Evolutionary conservation across 2,888 invertebrate genomes (phyloP), one percentile per base, ranked within the genome.

Genomic region (Microplitis manilae): DNA sequence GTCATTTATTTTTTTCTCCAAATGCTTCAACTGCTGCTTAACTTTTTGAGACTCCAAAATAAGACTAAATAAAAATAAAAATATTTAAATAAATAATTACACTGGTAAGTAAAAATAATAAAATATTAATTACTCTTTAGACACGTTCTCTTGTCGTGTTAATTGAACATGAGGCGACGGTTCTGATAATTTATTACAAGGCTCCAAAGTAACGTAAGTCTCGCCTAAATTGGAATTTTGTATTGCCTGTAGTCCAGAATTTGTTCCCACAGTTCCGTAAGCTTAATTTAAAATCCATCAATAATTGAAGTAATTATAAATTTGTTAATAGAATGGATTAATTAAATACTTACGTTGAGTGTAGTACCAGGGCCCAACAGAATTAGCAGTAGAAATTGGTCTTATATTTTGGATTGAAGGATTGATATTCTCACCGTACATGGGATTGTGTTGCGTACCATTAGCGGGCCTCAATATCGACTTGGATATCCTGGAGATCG

Each of bases 1-100:
- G 85, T 93, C 93, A 82, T 93, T 93, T 60, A 93, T 91, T 85
- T 93, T 92, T 80, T 92, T 92, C 81, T 93, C 93, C 77, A 93
- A 89, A 84, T 92, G 92, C 73, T 92, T 91, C 68, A 93, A 86
- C 84, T 93, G 93, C 79, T 92, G 90, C 84, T 93, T 92, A 69
- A 93, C 92, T 80, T 92, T 91, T 80, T 93, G 93, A 40, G 93
- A 92, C 85, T 93, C 93, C 17, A 92, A 91, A 50, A 92, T 88
- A 69, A 92, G 87, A 77, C 91, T 91, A 80, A 41, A 87, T 20
- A 69, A 40, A 59, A n/a, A 13, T n/a, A 59, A 5, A 0, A 17
- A 62, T 30, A 30, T 30, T 30, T 30, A 15, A 73, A 30, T 38
- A 15, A 74, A 78, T 60, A 39, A 65, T 15, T 8, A 5, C 7